Evolutionary conservation across 2,797 vertebrate genomes (phyloP).

Genomic region (Malacoctenus gilli): DNA sequence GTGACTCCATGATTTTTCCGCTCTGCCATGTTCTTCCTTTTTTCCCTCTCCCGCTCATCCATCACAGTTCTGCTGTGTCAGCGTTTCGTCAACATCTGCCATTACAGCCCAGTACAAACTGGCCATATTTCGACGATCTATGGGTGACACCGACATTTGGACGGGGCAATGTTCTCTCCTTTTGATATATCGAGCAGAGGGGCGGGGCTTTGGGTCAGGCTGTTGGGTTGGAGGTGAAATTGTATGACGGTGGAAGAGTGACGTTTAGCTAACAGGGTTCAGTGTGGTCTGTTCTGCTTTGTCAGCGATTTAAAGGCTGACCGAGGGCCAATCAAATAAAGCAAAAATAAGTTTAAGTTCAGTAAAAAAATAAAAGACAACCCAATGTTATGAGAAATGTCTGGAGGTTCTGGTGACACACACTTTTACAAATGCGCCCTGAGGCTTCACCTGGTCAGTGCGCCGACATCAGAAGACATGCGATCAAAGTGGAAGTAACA

Average conservation of each 20-base stretch:
- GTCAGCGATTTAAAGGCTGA: too few species aligned
- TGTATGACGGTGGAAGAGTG: background rate
- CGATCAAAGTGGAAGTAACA: slow-evolving; percentile 50
- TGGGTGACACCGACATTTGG: slow-evolving; percentile 30
- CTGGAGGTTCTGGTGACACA: too few species aligned
- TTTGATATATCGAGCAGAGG: slow-evolving; percentile 22
- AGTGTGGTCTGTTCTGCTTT: too few species aligned
- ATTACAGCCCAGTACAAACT: slow-evolving; percentile 18
- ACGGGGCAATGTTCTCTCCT: background rate
- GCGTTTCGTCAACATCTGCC: slow-evolving; percentile 24
- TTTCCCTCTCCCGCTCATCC: slow-evolving; percentile 10
- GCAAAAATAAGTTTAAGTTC: background rate
- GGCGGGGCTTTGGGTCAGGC: slow-evolving; percentile 1
- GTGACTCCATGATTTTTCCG: too few species aligned
- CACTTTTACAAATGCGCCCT: slow-evolving; percentile 29
- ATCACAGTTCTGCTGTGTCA: slow-evolving; percentile 18
- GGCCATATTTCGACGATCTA: slow-evolving; percentile 9
- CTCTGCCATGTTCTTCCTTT: slow-evolving; percentile 6
- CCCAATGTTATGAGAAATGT: background rate
- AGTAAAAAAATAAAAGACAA: slow-evolving; percentile 7
- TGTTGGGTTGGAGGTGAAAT: slow-evolving; percentile 1
- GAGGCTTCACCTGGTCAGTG: slow-evolving; percentile 64
- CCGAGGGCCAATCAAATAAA: background rate
- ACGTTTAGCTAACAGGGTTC: background rate
- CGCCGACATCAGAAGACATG: slow-evolving; percentile 62